These are phyloP conservation scores for Stenolophus ochropezus DNA, from an alignment of 2,888 invertebrate genomes.

Conservation along the genomic window DNA sequence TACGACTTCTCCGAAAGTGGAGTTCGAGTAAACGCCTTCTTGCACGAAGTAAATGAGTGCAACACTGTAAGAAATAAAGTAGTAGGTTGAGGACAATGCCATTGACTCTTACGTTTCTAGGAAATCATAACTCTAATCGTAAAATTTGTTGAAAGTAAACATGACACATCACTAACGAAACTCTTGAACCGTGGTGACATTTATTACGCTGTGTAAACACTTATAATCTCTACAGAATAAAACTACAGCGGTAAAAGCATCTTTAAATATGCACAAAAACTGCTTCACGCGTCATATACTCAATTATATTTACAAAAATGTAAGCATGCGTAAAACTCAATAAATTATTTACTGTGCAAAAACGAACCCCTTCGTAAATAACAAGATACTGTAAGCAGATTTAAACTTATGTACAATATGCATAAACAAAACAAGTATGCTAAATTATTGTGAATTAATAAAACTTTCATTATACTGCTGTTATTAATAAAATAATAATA, in stretches of 20 bases:
- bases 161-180: conserved; percentile 44
- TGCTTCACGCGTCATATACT: neutral
- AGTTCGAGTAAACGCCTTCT: neutral
- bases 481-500: no score
- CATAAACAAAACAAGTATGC: no score
- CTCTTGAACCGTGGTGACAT: conserved; percentile 34
- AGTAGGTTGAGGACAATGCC: conserved; percentile 13
- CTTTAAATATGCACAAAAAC: neutral
- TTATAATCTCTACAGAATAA: conserved; percentile 22
- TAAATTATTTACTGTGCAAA: neutral
- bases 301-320: neutral
- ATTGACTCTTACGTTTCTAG: conserved; percentile 45
- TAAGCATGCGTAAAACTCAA: neutral
- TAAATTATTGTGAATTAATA: no score
- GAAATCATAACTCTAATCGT: conserved; percentile 50
- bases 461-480: no score
- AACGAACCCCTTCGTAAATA: no score
- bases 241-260: conserved; percentile 9
- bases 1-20: neutral
- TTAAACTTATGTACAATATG: no score
- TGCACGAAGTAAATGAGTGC: conserved; percentile 1
- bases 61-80: conserved; percentile 38
- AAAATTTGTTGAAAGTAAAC: conserved; percentile 47
- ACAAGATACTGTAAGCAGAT: no score
- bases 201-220: conserved; percentile 39